Evolutionary conservation across 2,797 vertebrate species (phyloP), one percentile per base, ranked within the genome.

Genomic region (Poliocrania exsul): DNA sequence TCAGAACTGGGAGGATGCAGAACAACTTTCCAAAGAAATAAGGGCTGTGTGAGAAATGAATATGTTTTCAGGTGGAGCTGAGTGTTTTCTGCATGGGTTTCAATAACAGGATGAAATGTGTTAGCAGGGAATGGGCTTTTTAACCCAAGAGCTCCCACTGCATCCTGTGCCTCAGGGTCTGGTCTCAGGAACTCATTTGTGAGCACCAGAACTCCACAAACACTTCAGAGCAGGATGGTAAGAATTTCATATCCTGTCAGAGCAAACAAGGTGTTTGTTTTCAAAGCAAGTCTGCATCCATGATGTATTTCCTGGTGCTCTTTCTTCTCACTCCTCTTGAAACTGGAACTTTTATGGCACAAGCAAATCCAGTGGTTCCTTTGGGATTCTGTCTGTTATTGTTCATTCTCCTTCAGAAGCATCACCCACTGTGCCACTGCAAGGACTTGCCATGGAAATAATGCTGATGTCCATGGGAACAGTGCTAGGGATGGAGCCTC

Each of bases 21-120:
- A 93, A 53, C 9, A 91, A n/a, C 31, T 77, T 92, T 92, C 71
- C 86, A 82, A 85, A 91, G 28, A 79, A 79, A 75, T 86, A 72
- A 83, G 57, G 58, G 31, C 25, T 92, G 10, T 88, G 49, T 87
- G 81, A 94, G 60, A 95, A 94, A 92, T 65, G 5, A 74, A 6
- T 51, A 60, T 29, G 8, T 75, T 89, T 91, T 94, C 78, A 84
- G 64, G 66, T 70, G 47, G 51, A 85, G 31, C 26, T 73, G 51
- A 73, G 49, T 2, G 8, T 88, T 85, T 96, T 87, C 56, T 70
- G 64, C 85, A 80, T 58, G 35, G 25, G 40, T 92, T 93, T 77
- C 70, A 88, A 66, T 40, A 57, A 35, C 28, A 25, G 29, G 19
- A 65, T 65, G 74, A 62, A 74, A 9, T 31, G 66, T 40, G 47